These are phyloP conservation scores for Euschistus heros DNA, from an alignment of 1,140 invertebrate genomes.

Conservation along the genomic window DNA sequence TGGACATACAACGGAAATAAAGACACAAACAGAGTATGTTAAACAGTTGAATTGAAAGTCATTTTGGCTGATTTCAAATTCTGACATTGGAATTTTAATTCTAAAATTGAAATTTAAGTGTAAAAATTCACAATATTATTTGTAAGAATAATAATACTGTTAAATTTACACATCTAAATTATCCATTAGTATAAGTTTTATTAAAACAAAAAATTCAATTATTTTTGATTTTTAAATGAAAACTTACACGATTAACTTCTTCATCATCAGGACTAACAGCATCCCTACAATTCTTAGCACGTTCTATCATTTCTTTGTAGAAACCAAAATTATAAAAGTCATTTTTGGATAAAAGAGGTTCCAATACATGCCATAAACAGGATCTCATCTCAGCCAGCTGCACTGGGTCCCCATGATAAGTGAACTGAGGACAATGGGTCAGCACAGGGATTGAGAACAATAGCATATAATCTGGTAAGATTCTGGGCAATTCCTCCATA, in stretches of 20 bases:
- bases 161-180: too few species aligned
- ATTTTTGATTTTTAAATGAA: too few species aligned
- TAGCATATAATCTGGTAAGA: conserved; percentile 90
- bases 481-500: conserved; percentile 65
- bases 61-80: too few species aligned
- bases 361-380: conserved; percentile 87
- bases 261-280: conserved; percentile 72
- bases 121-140: background rate
- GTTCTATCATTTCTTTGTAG: conserved; percentile 85
- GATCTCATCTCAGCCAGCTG: conserved; percentile 67
- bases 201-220: too few species aligned
- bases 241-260: conserved; percentile 57
- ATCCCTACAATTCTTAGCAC: conserved; percentile 87
- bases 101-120: too few species aligned
- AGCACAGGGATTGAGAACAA: conserved; percentile 89
- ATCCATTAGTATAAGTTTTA: too few species aligned
- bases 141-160: background rate
- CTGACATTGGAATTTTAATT: too few species aligned
- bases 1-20: too few species aligned
- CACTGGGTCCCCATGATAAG: conserved; percentile 56
- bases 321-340: conserved; percentile 93
- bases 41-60: too few species aligned
- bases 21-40: too few species aligned
- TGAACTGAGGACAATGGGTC: conserved; percentile 79
- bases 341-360: conserved; percentile 83